Evolutionary conservation across 2,888 invertebrate species (phyloP).

Genomic region (Sarcophaga subvicina): DNA sequence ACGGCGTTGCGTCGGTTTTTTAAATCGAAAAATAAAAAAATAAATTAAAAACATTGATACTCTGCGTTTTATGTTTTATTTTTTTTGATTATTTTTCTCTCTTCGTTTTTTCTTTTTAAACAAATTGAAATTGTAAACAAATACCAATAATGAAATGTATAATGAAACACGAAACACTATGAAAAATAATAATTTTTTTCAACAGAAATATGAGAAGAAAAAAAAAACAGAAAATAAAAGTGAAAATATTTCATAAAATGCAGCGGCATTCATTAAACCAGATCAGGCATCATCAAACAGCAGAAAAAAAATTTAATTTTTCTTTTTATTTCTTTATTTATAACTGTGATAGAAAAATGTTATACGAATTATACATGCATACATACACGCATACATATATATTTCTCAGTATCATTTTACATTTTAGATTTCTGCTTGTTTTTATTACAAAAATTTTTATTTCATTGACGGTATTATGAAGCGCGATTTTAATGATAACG

Average conservation of each 20-base stretch:
- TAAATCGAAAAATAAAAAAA: background rate
- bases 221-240: background rate
- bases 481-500: slow-evolving; percentile 31
- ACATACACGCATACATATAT: too few species aligned
- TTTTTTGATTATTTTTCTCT: background rate
- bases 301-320: background rate
- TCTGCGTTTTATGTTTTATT: background rate
- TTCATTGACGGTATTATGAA: slow-evolving; percentile 13
- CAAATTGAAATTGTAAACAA: slow-evolving; percentile 53
- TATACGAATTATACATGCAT: too few species aligned
- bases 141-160: slow-evolving; percentile 1
- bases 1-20: too few species aligned
- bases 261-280: slow-evolving; percentile 49
- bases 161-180: background rate
- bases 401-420: background rate
- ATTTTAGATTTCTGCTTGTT: background rate
- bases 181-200: background rate
- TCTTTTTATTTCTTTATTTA: background rate
- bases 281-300: slow-evolving; percentile 27
- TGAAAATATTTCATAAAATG: slow-evolving; percentile 26
- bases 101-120: background rate
- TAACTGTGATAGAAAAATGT: background rate
- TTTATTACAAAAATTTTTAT: background rate
- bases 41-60: slow-evolving; percentile 1
- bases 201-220: background rate